Percentiles rank a stretch among this genome's conserved stretches.
Conservation (phyloP, 2,113 vertebrate species). For the Lamprologus ornatipinnis region DNA sequence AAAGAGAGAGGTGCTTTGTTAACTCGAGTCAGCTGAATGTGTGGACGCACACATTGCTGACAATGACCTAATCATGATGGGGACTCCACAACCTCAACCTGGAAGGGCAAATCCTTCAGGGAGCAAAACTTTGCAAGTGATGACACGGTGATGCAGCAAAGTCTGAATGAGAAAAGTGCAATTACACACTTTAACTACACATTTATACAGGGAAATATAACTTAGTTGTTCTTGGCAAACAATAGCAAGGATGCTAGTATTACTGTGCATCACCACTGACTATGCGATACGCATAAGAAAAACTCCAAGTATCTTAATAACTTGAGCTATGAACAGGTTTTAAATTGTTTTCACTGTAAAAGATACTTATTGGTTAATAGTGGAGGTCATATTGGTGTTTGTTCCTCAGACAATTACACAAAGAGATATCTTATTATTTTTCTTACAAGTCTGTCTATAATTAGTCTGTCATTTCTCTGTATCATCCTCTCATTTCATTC, state of each 20-base stretch:
- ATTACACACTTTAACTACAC: background rate
- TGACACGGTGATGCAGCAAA: slow-evolving; percentile 2
- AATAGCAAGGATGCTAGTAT: background rate
- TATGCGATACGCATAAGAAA: too few species aligned
- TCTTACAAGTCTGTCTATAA: background rate
- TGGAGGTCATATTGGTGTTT: background rate
- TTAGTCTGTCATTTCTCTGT: background rate
- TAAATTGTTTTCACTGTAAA: background rate
- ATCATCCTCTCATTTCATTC: background rate
- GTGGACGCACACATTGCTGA: background rate
- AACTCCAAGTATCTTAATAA: background rate
- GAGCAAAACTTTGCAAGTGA: slow-evolving; percentile 7
- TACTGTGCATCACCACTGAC: background rate
- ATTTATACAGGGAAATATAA: background rate
- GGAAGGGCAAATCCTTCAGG: slow-evolving; percentile 13
- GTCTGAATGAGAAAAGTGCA: background rate
- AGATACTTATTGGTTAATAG: background rate
- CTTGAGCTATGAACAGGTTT: background rate
- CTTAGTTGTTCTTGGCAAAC: background rate
- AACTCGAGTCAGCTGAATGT: slow-evolving; percentile 43
- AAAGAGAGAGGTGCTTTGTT: slow-evolving; percentile 28
- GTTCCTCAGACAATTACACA: background rate
- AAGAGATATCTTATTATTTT: background rate
- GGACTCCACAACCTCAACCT: slow-evolving; percentile 20
- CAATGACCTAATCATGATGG: slow-evolving; percentile 31